These are phyloP conservation scores for Zophobas morio DNA, from an alignment of 1,140 invertebrate genomes.

Conservation along the genomic window DNA sequence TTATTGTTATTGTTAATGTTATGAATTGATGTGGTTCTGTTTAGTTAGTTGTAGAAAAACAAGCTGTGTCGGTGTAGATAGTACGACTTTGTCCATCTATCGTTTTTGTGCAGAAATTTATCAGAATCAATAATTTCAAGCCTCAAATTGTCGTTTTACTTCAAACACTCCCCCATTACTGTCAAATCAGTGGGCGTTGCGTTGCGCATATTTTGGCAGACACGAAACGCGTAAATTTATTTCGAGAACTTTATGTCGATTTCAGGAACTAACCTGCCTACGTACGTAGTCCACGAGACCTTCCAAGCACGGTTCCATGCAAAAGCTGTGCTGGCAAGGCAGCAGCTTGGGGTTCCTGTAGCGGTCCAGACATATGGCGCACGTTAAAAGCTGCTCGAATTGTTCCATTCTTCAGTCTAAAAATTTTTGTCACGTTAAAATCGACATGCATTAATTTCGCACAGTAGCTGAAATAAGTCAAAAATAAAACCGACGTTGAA, in stretches of 20 bases:
- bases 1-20: too few relatives aligned
- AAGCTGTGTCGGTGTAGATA: too few relatives aligned
- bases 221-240: conserved; percentile 17
- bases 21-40: too few relatives aligned
- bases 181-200: too few relatives aligned
- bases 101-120: too few relatives aligned
- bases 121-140: too few relatives aligned
- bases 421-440: conserved; percentile 49
- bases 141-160: too few relatives aligned
- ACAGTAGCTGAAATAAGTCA: background rate
- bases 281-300: conserved; percentile 95
- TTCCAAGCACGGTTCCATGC: conserved; percentile 98
- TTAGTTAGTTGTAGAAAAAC: too few relatives aligned
- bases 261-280: conserved; percentile 79
- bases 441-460: background rate
- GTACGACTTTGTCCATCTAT: too few relatives aligned
- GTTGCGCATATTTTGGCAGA: background rate
- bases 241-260: background rate
- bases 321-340: conserved; percentile 99
- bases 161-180: too few relatives aligned
- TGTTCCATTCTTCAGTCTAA: conserved; percentile 84
- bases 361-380: conserved; percentile 97
- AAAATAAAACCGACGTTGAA: background rate
- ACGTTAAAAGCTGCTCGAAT: conserved; percentile 97
- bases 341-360: conserved; percentile 97